Percentiles rank a stretch among this genome's conserved stretches.
Evolutionary conservation across 2,113 vertebrate species (phyloP).

Genomic region (mouse (Mus musculus)): DNA sequence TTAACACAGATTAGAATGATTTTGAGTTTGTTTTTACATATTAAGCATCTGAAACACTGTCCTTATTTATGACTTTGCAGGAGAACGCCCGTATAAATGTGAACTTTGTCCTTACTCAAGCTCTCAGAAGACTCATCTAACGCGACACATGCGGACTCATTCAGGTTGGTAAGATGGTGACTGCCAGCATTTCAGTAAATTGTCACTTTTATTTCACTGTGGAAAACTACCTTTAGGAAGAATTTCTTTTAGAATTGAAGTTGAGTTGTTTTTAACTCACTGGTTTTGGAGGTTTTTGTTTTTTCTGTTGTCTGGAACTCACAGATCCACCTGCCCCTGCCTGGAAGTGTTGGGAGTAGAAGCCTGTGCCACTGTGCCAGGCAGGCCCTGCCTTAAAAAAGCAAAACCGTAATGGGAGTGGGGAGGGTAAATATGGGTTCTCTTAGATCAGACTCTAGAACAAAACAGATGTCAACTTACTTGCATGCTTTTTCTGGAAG

Average conservation of each 20-base stretch:
- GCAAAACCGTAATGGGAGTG: not conserved
- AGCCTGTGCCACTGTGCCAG: not conserved
- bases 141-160: constrained; percentile 98
- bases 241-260: not conserved
- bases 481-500: not conserved
- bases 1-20: not conserved
- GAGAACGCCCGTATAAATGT: constrained; percentile 97
- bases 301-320: not conserved
- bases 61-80: constrained; percentile 85
- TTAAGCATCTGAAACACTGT: not conserved
- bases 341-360: not conserved
- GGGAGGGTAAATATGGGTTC: not conserved
- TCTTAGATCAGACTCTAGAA: not conserved
- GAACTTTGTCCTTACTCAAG: constrained; percentile 97
- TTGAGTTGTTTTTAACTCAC: not conserved
- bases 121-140: constrained; percentile 99
- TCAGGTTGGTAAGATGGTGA: constrained; percentile 91
- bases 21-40: constrained; percentile 40
- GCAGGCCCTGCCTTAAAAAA: not conserved
- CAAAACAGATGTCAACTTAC: not conserved
- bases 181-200: not conserved
- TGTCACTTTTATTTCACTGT: not conserved
- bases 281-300: not conserved
- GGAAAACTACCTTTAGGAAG: not conserved
- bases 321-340: not conserved